A percentile compares a stretch with the other conserved stretches of the same genome.
Evolutionary conservation across 2,797 vertebrate species (phyloP).

Genomic region (Eutrigla gurnardus): DNA sequence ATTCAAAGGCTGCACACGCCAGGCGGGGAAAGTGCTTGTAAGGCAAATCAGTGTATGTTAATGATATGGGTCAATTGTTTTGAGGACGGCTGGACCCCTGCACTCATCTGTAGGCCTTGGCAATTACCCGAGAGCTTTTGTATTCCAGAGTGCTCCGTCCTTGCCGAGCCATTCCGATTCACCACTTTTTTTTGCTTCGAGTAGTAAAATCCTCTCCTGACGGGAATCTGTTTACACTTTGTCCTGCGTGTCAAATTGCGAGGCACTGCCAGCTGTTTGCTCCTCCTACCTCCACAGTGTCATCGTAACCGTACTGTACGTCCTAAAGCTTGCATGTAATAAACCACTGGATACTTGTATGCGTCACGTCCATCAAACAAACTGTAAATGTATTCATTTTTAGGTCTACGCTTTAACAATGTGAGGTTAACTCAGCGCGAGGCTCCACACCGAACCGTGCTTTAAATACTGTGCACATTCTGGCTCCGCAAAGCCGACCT

Average conservation of each 20-base stretch:
- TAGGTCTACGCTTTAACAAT: constrained; percentile 29
- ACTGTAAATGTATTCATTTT: constrained; percentile 29
- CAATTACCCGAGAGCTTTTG: constrained; percentile 59
- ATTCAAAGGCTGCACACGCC: constrained; percentile 64
- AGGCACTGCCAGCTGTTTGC: constrained; percentile 19
- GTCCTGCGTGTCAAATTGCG: constrained; percentile 61
- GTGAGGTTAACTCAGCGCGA: constrained; percentile 43
- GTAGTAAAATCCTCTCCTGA: constrained; percentile 62
- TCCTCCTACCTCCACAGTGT: constrained; percentile 12
- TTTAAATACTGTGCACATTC: constrained; percentile 46
- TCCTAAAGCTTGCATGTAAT: constrained; percentile 4
- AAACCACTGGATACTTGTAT: not conserved
- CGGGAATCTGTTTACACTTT: constrained; percentile 68
- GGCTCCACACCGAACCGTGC: constrained; percentile 48
- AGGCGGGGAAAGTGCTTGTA: constrained; percentile 55
- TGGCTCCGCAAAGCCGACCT: constrained; percentile 13
- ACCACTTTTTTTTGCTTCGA: constrained; percentile 44
- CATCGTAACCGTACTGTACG: not conserved
- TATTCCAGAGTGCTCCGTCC: constrained; percentile 59
- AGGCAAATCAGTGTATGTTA: constrained; percentile 74
- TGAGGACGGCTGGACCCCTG: constrained; percentile 66
- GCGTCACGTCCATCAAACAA: constrained; percentile 14
- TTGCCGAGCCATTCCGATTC: constrained; percentile 66
- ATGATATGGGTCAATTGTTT: constrained; percentile 74
- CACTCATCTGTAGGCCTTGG: constrained; percentile 57